Base-by-base conservation (phyloP, 2,888 invertebrate genomes). In the Lithophane leautieri region DNA sequence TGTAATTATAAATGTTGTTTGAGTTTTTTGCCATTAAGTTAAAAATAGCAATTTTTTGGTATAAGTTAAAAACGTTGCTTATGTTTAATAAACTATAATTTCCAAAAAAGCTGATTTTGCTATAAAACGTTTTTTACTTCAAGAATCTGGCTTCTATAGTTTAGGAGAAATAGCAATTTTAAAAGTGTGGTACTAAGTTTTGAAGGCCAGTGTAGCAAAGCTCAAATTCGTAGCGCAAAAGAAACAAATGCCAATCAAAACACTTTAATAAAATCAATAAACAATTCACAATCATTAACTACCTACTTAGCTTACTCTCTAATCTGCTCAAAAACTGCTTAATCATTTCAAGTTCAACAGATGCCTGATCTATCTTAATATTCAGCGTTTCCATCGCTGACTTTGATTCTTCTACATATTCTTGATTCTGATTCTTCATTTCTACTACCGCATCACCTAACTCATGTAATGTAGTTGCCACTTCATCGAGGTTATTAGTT, bases 321-420 rank as follows among this genome's bases (percentile, higher is more conserved):
- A 96, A 85, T 80, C 93, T 93, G 60, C 85, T 85, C 75, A 96
- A 91, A 77, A 94, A 91, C 58, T 90, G 89, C 76, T 95, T 96
- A 14, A 96, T 93, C 28, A 80, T 85, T 77, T 94, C 92, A 58
- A 96, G 90, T 83, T 96, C 96, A 58, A 93, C 60, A 3, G 94
- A 91, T 84, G 96, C 91, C 86, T 94, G 93, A 78, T 96, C 95
- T 71, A 96, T 90, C 88, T 95, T 96, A 0, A 92, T 90, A 86
- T 94, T 94, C 7, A 96, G 82, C 9, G 89, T 86, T 22, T 94
- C 93, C 47, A 95, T 81, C 3, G 92, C 91, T 14, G 86, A 81
- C 66, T 90, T 93, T 0, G 92, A 88, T 62, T 93, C 92, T 70
- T 94, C 91, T 2, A 91, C 88, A 40, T 92, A 90, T 6, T 84